Base-by-base conservation (phyloP, 2,888 invertebrate species). In the Agriopis aurantiaria region DNA sequence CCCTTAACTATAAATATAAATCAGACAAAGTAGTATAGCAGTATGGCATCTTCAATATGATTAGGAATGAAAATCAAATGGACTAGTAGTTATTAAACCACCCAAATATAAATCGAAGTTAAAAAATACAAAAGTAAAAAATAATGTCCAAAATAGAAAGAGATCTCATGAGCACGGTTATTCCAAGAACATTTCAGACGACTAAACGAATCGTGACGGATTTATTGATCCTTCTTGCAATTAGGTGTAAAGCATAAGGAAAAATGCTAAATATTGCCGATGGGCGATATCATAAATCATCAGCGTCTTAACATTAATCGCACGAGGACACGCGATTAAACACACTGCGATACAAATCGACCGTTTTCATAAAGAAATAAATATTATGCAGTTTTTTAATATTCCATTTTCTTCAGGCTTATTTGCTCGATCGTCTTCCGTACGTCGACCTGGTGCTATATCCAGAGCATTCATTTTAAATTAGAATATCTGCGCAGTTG, bases 401-500 rank as follows among this genome's bases (percentile, higher is more conserved):
- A 80, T 76, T 65, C 73, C 65, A 62, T 71, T 78, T 79, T 79
- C 80, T 80, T 81, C 79, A 76, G 76, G 83, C 82, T 83, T 84
- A 86, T 89, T 84, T 85, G 86, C 84, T 79, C 80, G 86, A 85
- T 87, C 85, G 83, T 85, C 84, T 80, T 73, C 80, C 83, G 90
- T 85, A 77, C 90, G 82, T 84, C 88, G 91, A 91, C 91, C 90
- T 83, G 84, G 72, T 76, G 81, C 81, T 84, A 51, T 83, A 81
- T 83, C 82, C 84, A 85, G 82, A 81, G 79, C 82, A 82, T 86
- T 82, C 79, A 83, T 88, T 88, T 88, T 86, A 89, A 91, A 90
- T 91, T 86, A 91, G 88, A 90, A 88, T 89, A 88, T 86, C 85
- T 84, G 82, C 82, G 80, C 83, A 86, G 84, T 85, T 82, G 84